Base-by-base conservation (phyloP, 2,888 invertebrate genomes). In the Lamellibrachia satsuma region DNA sequence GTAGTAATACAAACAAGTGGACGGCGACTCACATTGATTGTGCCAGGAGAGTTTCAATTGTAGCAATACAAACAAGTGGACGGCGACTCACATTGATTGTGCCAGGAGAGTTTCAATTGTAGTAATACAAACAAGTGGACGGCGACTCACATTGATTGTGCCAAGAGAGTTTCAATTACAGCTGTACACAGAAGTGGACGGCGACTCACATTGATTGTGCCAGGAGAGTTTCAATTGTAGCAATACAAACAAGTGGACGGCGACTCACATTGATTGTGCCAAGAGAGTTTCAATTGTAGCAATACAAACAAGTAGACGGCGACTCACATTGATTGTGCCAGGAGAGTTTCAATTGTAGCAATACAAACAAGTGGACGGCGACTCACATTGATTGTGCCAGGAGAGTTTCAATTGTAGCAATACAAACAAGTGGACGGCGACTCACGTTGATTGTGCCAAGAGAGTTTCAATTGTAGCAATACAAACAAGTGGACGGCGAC, bases 141-240 rank as follows among this genome's bases (percentile, higher is more conserved):
- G 27, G 55, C 22, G 90, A 93, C 93, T 94, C 92, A 95, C 95
- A 92, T 94, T 94, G 57, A 93, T 93, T 22, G 60, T 60, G 60
- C 22, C 11, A 15, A 15, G 60, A 15, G 9, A 60, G 39, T 39
- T 39, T 39, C 39, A 15, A 60, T 8, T 60, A 8, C 1, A 60
- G 15, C 60, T 15, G 9, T 15, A 60, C 75, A 75, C 15, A 9
- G 1, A 52, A 91, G 92, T 27, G 22, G 52, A 39, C 27, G 27
- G 55, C 22, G 90, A 93, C 93, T 94, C 92, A 95, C 95, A 92
- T 94, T 94, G 57, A 93, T 93, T 22, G 60, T 60, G 60, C 22
- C 11, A 8, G 60, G 60, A 15, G 0, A 60, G 39, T 39, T 39
- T 39, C 39, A 15, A 60, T 8, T 60, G 22, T 15, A 60, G 15